phyloP scores from a whole-genome alignment of 1,140 invertebrate species.

The Cydia splendana region DNA sequence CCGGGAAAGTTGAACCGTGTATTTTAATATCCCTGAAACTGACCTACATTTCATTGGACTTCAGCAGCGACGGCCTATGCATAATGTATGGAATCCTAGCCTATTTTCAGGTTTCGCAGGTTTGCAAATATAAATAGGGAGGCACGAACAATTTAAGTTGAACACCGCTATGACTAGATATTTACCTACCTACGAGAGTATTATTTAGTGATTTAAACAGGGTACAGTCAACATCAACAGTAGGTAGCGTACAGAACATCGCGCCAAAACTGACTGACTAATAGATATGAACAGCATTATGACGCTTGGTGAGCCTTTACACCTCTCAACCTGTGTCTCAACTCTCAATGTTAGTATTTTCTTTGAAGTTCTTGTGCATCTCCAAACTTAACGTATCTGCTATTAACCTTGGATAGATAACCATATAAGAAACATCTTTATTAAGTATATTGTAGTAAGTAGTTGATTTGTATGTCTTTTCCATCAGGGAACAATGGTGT shows the following conservation, averaged over 20 bases:
- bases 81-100: conserved; percentile 20
- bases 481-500: too few relatives aligned
- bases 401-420: too few relatives aligned
- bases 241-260: not conserved
- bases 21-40: conserved; percentile 24
- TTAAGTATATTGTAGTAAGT: too few relatives aligned
- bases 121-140: not conserved
- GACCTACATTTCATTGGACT: conserved; percentile 23
- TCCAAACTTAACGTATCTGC: too few relatives aligned
- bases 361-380: too few relatives aligned
- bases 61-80: conserved; percentile 5
- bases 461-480: too few relatives aligned
- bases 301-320: too few relatives aligned
- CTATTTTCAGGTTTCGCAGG: conserved; percentile 22
- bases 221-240: not conserved
- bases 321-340: too few relatives aligned
- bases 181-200: not conserved
- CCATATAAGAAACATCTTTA: too few relatives aligned
- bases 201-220: not conserved
- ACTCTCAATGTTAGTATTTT: too few relatives aligned
- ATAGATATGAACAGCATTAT: too few relatives aligned
- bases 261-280: too few relatives aligned
- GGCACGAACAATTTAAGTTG: not conserved
- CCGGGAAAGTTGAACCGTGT: not conserved
- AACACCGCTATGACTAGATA: not conserved